Percentiles rank a stretch among this genome's conserved stretches.
Evolutionary conservation across 2,888 invertebrate genomes (phyloP).

Genomic region (Hirtodrosophila confusa): DNA sequence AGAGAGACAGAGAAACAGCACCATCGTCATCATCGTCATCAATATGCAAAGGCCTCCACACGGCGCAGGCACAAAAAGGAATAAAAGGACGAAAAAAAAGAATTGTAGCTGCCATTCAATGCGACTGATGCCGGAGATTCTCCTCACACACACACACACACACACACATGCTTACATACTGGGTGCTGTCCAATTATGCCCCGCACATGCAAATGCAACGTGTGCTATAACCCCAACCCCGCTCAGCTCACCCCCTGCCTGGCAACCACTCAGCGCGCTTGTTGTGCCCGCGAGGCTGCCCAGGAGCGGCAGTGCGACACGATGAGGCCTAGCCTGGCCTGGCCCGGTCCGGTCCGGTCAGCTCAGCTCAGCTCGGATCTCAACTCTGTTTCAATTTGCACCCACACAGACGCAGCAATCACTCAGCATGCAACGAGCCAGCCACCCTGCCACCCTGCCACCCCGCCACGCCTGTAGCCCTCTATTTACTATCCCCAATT

Average conservation of each 20-base stretch:
- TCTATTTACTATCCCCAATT: conserved; percentile 33
- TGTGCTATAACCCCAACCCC: conserved; percentile 24
- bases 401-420: conserved; percentile 68
- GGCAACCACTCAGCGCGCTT: conserved; percentile 72
- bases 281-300: conserved; percentile 71
- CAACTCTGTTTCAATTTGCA: conserved; percentile 78
- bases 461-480: conserved; percentile 24
- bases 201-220: conserved; percentile 78
- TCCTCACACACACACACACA: conserved; percentile 13
- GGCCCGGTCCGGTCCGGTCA: conserved; percentile 19
- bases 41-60: conserved; percentile 69
- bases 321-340: conserved; percentile 21
- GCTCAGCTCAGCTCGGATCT: conserved; percentile 29
- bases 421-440: conserved; percentile 61
- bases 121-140: conserved; percentile 41
- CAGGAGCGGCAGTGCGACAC: conserved; percentile 73
- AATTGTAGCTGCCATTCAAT: conserved; percentile 68
- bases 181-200: conserved; percentile 76
- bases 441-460: conserved; percentile 11
- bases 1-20: conserved; percentile 17
- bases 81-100: conserved; percentile 25
- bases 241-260: not conserved
- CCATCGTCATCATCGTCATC: conserved; percentile 64
- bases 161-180: conserved; percentile 28
- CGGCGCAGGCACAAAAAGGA: conserved; percentile 12